Base-by-base conservation (phyloP, 92 coral and sea anemone genomes). In the Porites cylindrica region DNA sequence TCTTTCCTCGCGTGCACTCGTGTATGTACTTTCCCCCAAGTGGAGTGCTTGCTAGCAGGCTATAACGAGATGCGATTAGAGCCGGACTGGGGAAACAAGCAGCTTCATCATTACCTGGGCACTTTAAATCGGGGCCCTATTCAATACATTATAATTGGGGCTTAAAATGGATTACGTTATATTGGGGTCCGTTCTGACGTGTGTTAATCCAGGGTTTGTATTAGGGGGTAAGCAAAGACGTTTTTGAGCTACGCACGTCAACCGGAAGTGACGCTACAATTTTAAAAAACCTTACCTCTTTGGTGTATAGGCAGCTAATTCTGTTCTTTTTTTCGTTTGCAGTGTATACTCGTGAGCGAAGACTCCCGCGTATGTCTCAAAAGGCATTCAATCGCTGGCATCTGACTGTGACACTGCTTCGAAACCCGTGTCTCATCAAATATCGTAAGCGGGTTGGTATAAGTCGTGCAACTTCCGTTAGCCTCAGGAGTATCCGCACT, bases 371-470 rank as follows among this genome's bases (percentile, higher is more conserved):
- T 62, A 21, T 88, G 47, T 91, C 96, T 23, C 66, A 81, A n/a
- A 76, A 63, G 51, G 97, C 92, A 4, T 24, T 74, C 63, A 94
- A 92, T 76, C 97, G 95, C 75, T 94, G 97, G 97, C 75, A 86
- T 65, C 66, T 94, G 13, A 92, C 97, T 2, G 76, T 83, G 82
- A 92, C 97, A 9, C 76, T 94, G 56, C 75, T 94, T 10, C 92
- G 90, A 18, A 94, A 94, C 75, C 97, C 97, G 5, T 70, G 74
- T 1, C 90, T 94, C 20, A 72, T 70, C 67, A 59, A 65, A 10
- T 76, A 67, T 63, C 75, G 94, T 13, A 70, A 80, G 70, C 52
- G 59, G 10, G 8, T 51, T 76, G 38, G 17, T 56, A 56, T 56
- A 10, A 14, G 10, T 10, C 61, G 61, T 56, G 61, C 61, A 56